These are phyloP conservation scores for Numida meleagris DNA, from an alignment of 2,113 vertebrate species.

Conservation along the genomic window DNA sequence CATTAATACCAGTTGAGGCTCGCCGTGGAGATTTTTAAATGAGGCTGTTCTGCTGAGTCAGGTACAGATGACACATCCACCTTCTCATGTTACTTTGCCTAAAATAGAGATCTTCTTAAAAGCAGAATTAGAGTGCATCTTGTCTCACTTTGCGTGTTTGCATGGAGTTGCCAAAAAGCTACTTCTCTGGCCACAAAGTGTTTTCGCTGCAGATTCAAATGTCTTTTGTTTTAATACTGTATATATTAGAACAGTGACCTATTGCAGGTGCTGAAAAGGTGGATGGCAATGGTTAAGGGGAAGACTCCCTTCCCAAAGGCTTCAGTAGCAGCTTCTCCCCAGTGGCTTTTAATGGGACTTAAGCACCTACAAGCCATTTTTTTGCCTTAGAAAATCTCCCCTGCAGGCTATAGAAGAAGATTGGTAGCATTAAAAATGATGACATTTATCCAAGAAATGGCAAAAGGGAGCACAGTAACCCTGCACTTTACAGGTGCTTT, in stretches of 20 bases:
- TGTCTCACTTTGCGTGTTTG: background rate
- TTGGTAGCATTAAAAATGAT: slow-evolving; percentile 66
- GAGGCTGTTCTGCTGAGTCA: slow-evolving; percentile 59
- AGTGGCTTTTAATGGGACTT: slow-evolving; percentile 59
- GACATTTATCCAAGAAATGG: slow-evolving; percentile 69
- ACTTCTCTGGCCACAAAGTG: background rate
- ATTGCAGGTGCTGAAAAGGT: background rate
- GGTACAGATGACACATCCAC: slow-evolving; percentile 11
- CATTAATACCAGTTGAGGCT: slow-evolving; percentile 21
- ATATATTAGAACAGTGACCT: background rate
- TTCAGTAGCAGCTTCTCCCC: slow-evolving; percentile 8
- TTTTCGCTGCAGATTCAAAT: slow-evolving; percentile 6
- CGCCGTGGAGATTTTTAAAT: background rate
- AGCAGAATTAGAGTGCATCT: background rate
- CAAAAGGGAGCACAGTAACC: slow-evolving; percentile 62
- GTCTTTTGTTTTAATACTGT: slow-evolving; percentile 14
- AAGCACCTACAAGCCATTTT: slow-evolving; percentile 53
- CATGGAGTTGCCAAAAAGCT: background rate
- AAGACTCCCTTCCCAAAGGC: slow-evolving; percentile 24
- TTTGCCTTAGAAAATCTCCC: slow-evolving; percentile 49
- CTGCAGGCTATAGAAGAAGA: slow-evolving; percentile 52
- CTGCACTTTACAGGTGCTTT: slow-evolving; percentile 37
- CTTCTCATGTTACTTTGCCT: slow-evolving; percentile 15
- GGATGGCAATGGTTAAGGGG: background rate
- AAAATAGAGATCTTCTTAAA: slow-evolving; percentile 36